Base-by-base conservation (phyloP, 2,888 invertebrate species). In the Sericinus montela region DNA sequence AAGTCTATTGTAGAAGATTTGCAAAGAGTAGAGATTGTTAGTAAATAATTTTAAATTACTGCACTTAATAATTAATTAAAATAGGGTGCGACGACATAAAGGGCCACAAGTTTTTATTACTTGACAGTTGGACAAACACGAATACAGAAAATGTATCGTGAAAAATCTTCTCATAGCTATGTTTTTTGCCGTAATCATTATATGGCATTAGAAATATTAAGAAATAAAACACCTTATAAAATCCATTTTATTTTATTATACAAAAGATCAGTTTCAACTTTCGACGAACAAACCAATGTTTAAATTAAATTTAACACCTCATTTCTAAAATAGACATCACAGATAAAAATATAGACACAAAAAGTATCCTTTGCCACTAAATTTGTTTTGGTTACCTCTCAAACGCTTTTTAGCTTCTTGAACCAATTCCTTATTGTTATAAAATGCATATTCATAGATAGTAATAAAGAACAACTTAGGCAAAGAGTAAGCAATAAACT, bases 281-380 rank as follows among this genome's bases (percentile, higher is more conserved):
- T 70, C 63, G 63, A 62, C 70, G 73, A 76, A 79, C 75, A 79
- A 72, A 70, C 71, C 65, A 64, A 67, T 62, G 67, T 61, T 65
- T 59, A 67, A 76, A 77, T 55, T 67, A 69, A 75, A 75, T 69
- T 71, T 69, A 75, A 69, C 64, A 65, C 60, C 55, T 68, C 66
- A 60, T 67, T 64, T 75, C 76, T 82, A 82, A 76, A 82, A 80
- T 84, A 85, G 77, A 83, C 85, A 84, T 86, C 86, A 84, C 84
- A 84, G 85, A 81, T 81, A 84, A 84, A 19, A 84, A 83, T 80
- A 82, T 79, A 84, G 75, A 73, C 72, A 79, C 72, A 80, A 75
- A 80, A 73, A 79, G 78, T 77, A 75, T 75, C 55, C 67, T 73
- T 76, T 72, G 71, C 69, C 73, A 71, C 74, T 70, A 71, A 74